Percentiles rank a stretch among this genome's conserved stretches.
Conservation (phyloP, 2,113 vertebrate species). For the Melospiza georgiana region DNA sequence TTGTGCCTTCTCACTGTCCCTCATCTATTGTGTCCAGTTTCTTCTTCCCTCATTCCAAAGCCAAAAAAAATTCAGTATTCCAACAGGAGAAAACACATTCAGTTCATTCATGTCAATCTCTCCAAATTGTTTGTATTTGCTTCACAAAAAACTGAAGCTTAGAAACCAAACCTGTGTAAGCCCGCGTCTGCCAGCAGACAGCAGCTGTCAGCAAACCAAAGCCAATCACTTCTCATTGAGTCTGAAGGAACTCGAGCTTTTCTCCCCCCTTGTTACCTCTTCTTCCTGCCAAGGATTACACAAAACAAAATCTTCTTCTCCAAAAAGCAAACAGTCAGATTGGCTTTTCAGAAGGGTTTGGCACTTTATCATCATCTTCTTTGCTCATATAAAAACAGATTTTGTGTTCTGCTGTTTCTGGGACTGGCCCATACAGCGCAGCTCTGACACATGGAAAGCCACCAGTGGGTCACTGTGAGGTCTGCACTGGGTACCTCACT, state of each 20-base stretch:
- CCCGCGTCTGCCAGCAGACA: background rate
- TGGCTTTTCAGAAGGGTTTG: background rate
- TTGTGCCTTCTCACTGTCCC: background rate
- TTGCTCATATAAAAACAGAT: background rate
- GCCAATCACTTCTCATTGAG: background rate
- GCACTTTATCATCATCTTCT: fast-evolving
- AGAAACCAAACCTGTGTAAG: background rate
- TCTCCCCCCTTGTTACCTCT: background rate
- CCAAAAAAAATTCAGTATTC: background rate
- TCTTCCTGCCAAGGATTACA: background rate
- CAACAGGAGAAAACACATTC: background rate
- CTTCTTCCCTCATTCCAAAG: background rate
- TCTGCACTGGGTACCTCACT: background rate
- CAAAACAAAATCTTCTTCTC: background rate
- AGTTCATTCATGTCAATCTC: background rate
- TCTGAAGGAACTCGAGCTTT: background rate
- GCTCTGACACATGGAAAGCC: background rate
- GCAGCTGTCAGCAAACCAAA: constrained; percentile 7
- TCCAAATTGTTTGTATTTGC: background rate
- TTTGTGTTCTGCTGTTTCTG: background rate
- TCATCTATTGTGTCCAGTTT: background rate
- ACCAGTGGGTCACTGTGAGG: background rate
- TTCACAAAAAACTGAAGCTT: background rate
- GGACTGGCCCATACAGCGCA: background rate
- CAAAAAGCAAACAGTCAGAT: background rate